Evolutionary conservation across 2,113 vertebrate genomes (phyloP).

Genomic region (Haplotaxodon microlepis): DNA sequence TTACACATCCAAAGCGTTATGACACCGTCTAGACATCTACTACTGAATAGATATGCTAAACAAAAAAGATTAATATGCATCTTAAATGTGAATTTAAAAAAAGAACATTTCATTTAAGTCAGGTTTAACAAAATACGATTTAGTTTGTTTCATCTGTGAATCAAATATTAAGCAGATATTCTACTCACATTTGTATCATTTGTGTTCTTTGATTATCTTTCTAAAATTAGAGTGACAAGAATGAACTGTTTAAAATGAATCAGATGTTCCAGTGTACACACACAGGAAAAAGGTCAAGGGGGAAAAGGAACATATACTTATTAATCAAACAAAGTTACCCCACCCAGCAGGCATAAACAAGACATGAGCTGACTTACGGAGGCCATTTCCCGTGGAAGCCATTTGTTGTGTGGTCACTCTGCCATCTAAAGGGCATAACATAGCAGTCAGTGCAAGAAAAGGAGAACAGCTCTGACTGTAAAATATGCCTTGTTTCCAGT

Average conservation of each 20-base stretch:
- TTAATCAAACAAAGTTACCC: neutral
- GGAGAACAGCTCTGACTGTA: neutral
- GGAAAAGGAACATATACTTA: no score
- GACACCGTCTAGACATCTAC: neutral
- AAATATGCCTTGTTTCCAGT: neutral
- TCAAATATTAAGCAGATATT: neutral
- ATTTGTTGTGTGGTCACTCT: slow-evolving; percentile 49
- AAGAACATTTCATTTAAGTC: neutral
- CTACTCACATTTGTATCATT: neutral
- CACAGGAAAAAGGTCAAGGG: neutral
- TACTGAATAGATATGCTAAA: neutral
- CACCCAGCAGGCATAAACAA: neutral
- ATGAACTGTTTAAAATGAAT: neutral
- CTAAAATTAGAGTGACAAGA: neutral
- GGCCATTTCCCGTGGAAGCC: slow-evolving; percentile 50
- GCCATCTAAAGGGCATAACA: slow-evolving; percentile 32
- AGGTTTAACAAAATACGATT: neutral
- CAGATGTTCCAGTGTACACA: neutral
- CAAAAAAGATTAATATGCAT: neutral
- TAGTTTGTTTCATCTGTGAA: neutral
- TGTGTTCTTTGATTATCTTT: neutral
- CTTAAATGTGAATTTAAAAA: neutral
- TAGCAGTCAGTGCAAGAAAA: neutral
- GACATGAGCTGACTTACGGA: slow-evolving; percentile 53
- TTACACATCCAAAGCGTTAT: neutral